These are phyloP conservation scores for Upupa epops DNA, from an alignment of 2,113 vertebrate species.

Conservation along the genomic window DNA sequence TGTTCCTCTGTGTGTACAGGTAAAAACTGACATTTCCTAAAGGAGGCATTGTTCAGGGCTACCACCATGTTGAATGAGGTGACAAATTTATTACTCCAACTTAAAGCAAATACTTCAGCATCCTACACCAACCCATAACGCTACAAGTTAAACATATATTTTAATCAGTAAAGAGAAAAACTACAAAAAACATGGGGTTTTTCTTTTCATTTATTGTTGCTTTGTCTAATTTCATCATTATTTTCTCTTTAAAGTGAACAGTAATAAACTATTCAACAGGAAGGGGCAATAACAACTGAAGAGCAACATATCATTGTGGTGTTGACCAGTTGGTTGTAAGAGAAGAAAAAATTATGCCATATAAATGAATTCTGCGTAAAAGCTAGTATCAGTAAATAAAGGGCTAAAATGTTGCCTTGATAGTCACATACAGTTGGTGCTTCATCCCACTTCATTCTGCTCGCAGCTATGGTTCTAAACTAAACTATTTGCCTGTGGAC, in stretches of 20 bases:
- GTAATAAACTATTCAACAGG: background rate
- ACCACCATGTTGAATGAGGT: constrained; percentile 37
- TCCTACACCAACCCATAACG: background rate
- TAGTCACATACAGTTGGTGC: background rate
- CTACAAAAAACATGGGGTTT: background rate
- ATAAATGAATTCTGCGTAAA: background rate
- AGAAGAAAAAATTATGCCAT: background rate
- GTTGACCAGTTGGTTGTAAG: background rate
- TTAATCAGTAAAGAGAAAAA: background rate
- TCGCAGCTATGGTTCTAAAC: background rate
- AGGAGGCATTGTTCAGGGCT: background rate
- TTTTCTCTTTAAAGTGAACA: background rate
- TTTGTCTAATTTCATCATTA: background rate
- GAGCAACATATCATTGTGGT: background rate
- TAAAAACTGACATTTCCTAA: constrained; percentile 44
- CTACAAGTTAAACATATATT: background rate
- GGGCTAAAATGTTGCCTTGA: background rate
- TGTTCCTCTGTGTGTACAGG: background rate
- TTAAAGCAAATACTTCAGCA: constrained; percentile 43
- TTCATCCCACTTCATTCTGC: background rate
- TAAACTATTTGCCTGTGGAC: background rate
- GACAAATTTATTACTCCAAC: constrained; percentile 27
- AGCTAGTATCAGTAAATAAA: background rate
- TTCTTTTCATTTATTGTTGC: background rate
- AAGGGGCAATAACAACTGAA: background rate